phyloP scores from a whole-genome alignment of 2,888 invertebrate species.

The Pandemis cinnamomeana region DNA sequence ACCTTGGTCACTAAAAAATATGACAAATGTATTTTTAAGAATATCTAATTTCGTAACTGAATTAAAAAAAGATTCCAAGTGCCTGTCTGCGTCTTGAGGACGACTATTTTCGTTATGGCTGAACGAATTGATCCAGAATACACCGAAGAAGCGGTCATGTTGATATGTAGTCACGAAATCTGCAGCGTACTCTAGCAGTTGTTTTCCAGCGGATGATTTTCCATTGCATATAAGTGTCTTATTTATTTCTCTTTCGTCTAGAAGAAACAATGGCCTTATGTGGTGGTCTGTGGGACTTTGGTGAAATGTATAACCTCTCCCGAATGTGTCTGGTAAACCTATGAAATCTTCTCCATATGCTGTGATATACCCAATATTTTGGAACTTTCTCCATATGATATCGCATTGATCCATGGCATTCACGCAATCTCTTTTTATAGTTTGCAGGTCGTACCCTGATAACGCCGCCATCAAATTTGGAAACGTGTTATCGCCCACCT shows the following conservation, averaged over 20 bases:
- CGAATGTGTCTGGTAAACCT: constrained; percentile 87
- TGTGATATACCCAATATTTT: constrained; percentile 89
- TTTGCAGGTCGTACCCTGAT: constrained; percentile 87
- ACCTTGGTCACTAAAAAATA: constrained; percentile 92
- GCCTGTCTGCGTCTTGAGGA: constrained; percentile 87
- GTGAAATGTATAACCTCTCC: constrained; percentile 85
- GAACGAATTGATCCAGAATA: constrained; percentile 92
- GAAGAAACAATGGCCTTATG: constrained; percentile 88
- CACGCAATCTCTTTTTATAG: constrained; percentile 78
- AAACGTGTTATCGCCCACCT: constrained; percentile 95
- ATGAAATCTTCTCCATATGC: constrained; percentile 92
- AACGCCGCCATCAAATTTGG: constrained; percentile 94
- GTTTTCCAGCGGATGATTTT: constrained; percentile 86
- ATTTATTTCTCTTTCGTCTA: constrained; percentile 85
- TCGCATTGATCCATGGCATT: constrained; percentile 86
- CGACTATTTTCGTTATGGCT: constrained; percentile 89
- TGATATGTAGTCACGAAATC: constrained; percentile 87
- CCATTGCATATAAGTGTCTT: constrained; percentile 72
- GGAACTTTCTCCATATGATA: constrained; percentile 91
- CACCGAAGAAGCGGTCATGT: constrained; percentile 87
- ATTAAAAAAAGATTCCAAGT: constrained; percentile 84
- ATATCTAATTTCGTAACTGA: constrained; percentile 85
- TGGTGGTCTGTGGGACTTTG: constrained; percentile 93
- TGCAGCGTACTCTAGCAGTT: constrained; percentile 87
- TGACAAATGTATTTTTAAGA: constrained; percentile 86